Evolutionary conservation across 2,888 invertebrate genomes (phyloP), one percentile per base, ranked within the genome.

Genomic region (Orchesella flavescens): DNA sequence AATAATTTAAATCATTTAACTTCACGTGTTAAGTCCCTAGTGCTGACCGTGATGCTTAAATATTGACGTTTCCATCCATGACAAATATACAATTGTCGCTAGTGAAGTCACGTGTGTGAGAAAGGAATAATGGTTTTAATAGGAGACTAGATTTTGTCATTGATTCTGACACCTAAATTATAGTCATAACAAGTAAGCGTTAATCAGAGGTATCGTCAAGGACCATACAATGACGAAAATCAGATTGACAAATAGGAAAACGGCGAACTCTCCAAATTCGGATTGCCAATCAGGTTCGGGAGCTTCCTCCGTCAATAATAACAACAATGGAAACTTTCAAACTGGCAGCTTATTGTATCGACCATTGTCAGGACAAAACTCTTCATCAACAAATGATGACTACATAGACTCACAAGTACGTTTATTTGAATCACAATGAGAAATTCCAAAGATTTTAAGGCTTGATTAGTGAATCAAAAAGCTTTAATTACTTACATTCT

Each of bases 361-460:
- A 19, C 34, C 80, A 2, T 68, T 80, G 57, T 68, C 73, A 10
- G 21, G 57, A 12, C 66, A 57, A 3, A 68, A 46, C 17, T 10
- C 72, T 0, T 43, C 76, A 10, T 76, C 83, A 3, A 75, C 34
- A 21, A 84, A 82, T 84, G 88, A 88, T 49, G 88, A 88, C 1
- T 88, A 87, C 76, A 84, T 87, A 21, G 88, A 88, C 55, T 86
- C 86, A 12, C 87, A 87, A 82, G 87, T 87, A 34, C 17, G 17
- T 21, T 61, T 71, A 24, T 19, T 19, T 21, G 23, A 13, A 72
- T 9, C 1, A 55, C 49, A 19, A 21, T 15, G 1, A 17, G n/a
- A 19, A 77, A 63, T n/a, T 57, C 17, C 23, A 10, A 15, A 23
- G 15, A 59, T 23, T 1, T 63, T 63, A 15, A 13, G 21, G 21